These are phyloP conservation scores for Myotis findleyi DNA, from an alignment of 2,797 vertebrate species.

Conservation along the genomic window DNA sequence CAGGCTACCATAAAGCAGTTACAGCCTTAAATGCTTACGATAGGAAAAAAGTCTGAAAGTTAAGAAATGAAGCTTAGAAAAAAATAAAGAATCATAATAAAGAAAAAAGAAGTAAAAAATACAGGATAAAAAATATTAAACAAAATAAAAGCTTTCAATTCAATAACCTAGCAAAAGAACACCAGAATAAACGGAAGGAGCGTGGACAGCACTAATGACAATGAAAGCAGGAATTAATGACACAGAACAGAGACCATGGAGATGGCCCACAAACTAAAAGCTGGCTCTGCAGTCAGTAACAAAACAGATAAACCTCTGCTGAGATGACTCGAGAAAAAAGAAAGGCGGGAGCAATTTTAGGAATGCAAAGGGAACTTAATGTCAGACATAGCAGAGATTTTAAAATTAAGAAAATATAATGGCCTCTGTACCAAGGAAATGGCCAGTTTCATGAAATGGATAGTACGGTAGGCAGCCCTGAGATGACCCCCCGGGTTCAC, in stretches of 20 bases:
- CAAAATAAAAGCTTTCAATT: not conserved
- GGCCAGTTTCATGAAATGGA: rapidly evolving
- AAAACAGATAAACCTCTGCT: not conserved
- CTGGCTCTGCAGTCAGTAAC: rapidly evolving
- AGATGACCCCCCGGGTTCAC: not conserved
- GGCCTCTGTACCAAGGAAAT: not conserved
- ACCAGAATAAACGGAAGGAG: not conserved
- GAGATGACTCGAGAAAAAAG: not conserved
- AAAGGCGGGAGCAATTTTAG: not conserved
- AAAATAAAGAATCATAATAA: not conserved
- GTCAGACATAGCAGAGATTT: not conserved
- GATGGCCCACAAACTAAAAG: too few relatives aligned
- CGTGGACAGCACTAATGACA: rapidly evolving
- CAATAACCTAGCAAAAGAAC: not conserved
- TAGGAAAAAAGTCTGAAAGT: not conserved
- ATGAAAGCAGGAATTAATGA: too few relatives aligned
- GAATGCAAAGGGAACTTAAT: not conserved
- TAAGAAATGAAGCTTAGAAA: not conserved
- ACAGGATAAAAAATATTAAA: not conserved
- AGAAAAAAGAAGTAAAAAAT: too few relatives aligned
- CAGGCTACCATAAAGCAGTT: rapidly evolving
- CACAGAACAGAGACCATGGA: not conserved
- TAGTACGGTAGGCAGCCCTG: rapidly evolving
- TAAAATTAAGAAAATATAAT: not conserved
- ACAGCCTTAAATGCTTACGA: rapidly evolving